These are phyloP conservation scores for Pheosia tremula DNA, from an alignment of 2,888 invertebrate species.

Conservation along the genomic window DNA sequence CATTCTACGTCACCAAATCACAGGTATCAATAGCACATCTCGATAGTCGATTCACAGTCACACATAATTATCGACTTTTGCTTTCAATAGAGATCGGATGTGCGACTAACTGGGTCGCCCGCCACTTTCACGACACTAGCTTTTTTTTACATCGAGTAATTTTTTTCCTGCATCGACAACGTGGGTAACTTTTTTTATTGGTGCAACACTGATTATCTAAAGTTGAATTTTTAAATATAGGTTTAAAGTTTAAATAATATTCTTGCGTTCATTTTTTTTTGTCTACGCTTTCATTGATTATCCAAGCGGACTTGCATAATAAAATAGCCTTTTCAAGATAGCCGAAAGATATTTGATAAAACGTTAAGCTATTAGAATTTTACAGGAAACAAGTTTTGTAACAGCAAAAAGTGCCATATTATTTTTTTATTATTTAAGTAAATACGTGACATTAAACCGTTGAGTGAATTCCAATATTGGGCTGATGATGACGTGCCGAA, in stretches of 20 bases:
- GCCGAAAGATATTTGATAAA: not conserved
- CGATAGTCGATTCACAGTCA: conserved; percentile 38
- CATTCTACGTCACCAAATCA: not conserved
- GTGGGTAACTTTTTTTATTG: not conserved
- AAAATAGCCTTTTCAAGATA: not conserved
- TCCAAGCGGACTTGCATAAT: not conserved
- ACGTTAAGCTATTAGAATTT: not conserved
- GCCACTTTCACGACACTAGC: conserved; percentile 56
- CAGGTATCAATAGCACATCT: conserved; percentile 2
- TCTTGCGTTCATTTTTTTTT: not conserved
- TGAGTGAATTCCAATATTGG: not conserved
- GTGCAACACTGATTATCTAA: not conserved
- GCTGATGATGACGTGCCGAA: too few species aligned
- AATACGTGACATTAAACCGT: not conserved
- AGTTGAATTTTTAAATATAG: not conserved
- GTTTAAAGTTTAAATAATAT: not conserved
- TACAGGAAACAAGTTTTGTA: not conserved
- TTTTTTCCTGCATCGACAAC: conserved; percentile 6
- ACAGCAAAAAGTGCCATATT: not conserved
- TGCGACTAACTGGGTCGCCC: conserved; percentile 47
- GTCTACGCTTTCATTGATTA: not conserved
- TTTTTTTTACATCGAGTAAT: conserved; percentile 26
- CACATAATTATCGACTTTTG: conserved; percentile 54
- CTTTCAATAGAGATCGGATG: conserved; percentile 60
- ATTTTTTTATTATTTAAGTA: not conserved